Base-by-base conservation (phyloP, 1,140 invertebrate genomes). In the Hyphantria cunea region DNA sequence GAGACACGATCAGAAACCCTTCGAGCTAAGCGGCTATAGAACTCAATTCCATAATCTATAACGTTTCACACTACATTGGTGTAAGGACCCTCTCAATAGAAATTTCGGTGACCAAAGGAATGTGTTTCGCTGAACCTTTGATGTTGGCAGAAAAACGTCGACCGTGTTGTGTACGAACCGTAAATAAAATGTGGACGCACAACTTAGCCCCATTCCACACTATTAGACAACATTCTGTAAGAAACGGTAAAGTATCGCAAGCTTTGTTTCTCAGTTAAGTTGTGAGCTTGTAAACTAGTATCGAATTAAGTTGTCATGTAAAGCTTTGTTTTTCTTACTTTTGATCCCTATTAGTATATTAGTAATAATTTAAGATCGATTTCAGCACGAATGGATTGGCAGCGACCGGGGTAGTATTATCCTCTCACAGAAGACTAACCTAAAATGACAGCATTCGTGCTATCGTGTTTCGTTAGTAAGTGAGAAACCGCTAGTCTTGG, bases 181-280 rank as follows among this genome's bases (percentile, higher is more conserved):
- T 68, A 68, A 72, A 72, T 72, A 72, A 72, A 72, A 66, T 72
- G 64, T 68, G 60, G 70, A 64, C 60, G 51, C 70, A 53, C 55
- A 66, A 72, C 66, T 72, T 68, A 66, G 53, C 9, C 39, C 48
- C 56, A 59, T 68, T 68, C 53, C 70, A 61, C 37, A 51, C 70
- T 68, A 68, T 68, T 68, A 72, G 50, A 64, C 60, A 61, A 61
- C 45, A 63, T 54, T 53, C 51, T 54, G 45, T 48, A 33, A 25
- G 17, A 25, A 25, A 3, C 5, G 17, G 17, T 25, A 41, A 37
- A 49, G 37, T 65, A 49, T 51, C 63, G 12, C 17, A 31, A 52
- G 17, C 59, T 33, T 34, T 52, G 45, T 39, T 17, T 33, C 4
- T 37, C 31, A 31, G n/a, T 59, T 15, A 31, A 47, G 15, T 44